These are phyloP conservation scores for Antigone vipio DNA, from an alignment of 2,113 vertebrate species.

Conservation along the genomic window DNA sequence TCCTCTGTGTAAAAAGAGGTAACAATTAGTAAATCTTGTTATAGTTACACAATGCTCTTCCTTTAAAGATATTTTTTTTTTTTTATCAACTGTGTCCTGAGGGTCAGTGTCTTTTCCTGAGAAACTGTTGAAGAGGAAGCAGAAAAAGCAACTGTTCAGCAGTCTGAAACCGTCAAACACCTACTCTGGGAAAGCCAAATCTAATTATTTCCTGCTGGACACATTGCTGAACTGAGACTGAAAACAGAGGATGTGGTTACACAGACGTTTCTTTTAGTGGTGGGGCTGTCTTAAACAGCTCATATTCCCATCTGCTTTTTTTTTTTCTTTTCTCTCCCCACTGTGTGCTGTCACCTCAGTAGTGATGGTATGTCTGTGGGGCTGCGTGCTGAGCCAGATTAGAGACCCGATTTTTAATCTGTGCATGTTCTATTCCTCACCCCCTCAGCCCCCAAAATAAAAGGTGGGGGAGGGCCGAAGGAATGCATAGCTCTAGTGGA, in stretches of 20 bases:
- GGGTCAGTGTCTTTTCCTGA: constrained; percentile 31
- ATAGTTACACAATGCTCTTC: not conserved
- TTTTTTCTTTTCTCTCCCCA: not conserved
- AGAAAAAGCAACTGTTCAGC: constrained; percentile 30
- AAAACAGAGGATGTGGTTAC: constrained; percentile 58
- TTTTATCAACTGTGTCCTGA: not conserved
- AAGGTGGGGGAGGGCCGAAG: not conserved
- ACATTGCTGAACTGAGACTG: constrained; percentile 20
- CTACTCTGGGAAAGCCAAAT: constrained; percentile 45
- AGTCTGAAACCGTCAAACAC: not conserved
- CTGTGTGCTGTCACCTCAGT: not conserved
- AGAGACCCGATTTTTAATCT: not conserved
- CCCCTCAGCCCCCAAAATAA: not conserved
- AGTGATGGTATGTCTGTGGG: not conserved
- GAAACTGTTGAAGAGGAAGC: constrained; percentile 38
- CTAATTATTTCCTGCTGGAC: constrained; percentile 62
- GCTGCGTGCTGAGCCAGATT: not conserved
- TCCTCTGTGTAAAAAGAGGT: not conserved
- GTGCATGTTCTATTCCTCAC: not conserved
- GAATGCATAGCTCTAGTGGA: not conserved
- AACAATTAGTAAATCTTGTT: not conserved
- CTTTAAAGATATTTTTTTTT: not conserved
- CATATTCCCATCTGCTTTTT: not conserved
- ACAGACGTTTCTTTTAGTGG: not conserved
- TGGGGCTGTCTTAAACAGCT: not conserved